These are phyloP conservation scores for Drosophila obscura DNA, from an alignment of 1,140 invertebrate genomes.

Conservation along the genomic window DNA sequence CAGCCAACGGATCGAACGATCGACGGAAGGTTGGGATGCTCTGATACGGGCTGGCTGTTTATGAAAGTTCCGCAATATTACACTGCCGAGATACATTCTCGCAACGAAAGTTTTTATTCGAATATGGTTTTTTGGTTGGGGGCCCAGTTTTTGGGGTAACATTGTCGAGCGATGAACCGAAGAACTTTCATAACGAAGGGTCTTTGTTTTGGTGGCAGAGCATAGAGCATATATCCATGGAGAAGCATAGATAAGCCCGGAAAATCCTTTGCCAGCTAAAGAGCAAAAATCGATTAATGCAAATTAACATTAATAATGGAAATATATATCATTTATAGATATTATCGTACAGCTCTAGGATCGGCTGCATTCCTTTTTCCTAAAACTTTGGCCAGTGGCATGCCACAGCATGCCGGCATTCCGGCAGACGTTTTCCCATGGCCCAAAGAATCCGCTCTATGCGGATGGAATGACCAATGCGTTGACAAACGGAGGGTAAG, in stretches of 20 bases:
- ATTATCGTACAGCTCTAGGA: too few species aligned
- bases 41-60: slow-evolving; percentile 16
- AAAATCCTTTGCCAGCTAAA: too few species aligned
- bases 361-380: too few species aligned
- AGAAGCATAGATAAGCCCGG: too few species aligned
- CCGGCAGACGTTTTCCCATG: slow-evolving; percentile 7
- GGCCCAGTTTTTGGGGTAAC: too few species aligned
- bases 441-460: neutral
- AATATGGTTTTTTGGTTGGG: neutral
- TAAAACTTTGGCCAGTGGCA: too few species aligned
- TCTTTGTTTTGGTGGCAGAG: too few species aligned
- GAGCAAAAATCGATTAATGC: neutral
- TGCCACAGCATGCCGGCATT: too few species aligned
- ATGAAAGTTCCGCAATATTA: slow-evolving; percentile 35
- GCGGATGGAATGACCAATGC: neutral
- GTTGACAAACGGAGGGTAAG: neutral
- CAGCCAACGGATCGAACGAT: slow-evolving; percentile 6
- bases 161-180: neutral
- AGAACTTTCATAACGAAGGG: slow-evolving; percentile 27
- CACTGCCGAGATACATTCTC: slow-evolving; percentile 29
- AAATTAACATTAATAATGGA: neutral
- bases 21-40: slow-evolving; percentile 7
- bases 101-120: slow-evolving; percentile 37
- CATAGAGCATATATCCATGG: too few species aligned
- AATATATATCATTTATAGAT: too few species aligned